A percentile compares a stretch with the other conserved stretches of the same genome.
These are phyloP conservation scores for Cottus gobio DNA, from an alignment of 2,113 vertebrate species.

Conservation along the genomic window DNA sequence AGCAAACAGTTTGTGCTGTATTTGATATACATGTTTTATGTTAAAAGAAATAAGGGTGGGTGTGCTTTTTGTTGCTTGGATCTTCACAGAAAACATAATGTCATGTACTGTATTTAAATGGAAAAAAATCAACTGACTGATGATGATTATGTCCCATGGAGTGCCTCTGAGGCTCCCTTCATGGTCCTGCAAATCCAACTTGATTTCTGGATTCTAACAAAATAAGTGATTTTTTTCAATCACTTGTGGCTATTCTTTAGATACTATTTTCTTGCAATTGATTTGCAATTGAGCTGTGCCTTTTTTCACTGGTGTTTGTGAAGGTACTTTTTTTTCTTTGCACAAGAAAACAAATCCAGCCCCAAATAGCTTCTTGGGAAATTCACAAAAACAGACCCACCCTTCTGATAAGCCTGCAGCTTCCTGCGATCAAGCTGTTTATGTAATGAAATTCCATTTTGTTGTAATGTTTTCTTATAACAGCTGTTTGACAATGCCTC, in stretches of 20 bases:
- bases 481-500: not conserved
- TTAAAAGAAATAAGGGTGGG: not conserved
- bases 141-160: not conserved
- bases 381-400: slow-evolving; percentile 41
- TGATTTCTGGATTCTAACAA: slow-evolving; percentile 49
- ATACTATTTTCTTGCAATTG: not conserved
- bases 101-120: slow-evolving; percentile 14
- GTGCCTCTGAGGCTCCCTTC: slow-evolving; percentile 5
- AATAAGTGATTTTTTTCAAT: slow-evolving; percentile 40
- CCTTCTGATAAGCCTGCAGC: slow-evolving; percentile 43
- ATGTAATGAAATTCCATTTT: slow-evolving; percentile 21
- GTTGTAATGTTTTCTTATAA: slow-evolving; percentile 22
- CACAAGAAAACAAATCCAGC: slow-evolving; percentile 1
- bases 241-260: slow-evolving; percentile 51
- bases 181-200: not conserved
- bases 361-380: not conserved
- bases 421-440: slow-evolving; percentile 48
- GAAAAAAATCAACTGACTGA: slow-evolving; percentile 2
- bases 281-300: slow-evolving; percentile 28
- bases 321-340: not conserved
- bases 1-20: slow-evolving; percentile 16
- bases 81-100: not conserved
- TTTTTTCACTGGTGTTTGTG: slow-evolving; percentile 1
- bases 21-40: slow-evolving; percentile 20
- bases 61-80: not conserved